Evolutionary conservation across 2,113 vertebrate genomes (phyloP), one percentile per base, ranked within the genome.

Genomic region (Nannospalax galili): DNA sequence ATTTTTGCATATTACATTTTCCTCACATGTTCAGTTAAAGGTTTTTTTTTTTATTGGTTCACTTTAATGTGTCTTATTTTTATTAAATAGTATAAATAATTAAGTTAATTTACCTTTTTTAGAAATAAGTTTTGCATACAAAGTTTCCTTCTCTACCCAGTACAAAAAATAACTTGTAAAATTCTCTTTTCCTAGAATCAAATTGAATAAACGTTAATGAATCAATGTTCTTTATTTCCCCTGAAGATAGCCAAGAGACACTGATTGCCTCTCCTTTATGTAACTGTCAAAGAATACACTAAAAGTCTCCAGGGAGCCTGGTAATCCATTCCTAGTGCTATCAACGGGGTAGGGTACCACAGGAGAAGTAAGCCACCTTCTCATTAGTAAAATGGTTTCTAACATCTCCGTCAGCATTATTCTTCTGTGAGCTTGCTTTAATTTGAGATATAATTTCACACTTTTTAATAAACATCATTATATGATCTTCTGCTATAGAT

Each of bases 51-150:
- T 22, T 42, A 64, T 28, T 5, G 19, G 14, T 67, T 10, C 5
- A 78, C 60, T 35, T 91, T 70, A 80, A 45, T 79, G 17, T 84
- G 48, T 28, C 37, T 84, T 15, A 58, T 77, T 86, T 74, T 78
- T 82, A 84, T 28, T 96, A 42, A 22, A 65, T 19, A 37, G 5
- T 60, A 65, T 77, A 95, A 72, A 22, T 65, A 91, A 89, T 90
- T 70, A 37, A 80, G 72, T 80, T 30, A 58, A 72, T 81, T 77
- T 89, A 24, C 42, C 19, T 5, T 45, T 65, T 17, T 32, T 67
- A 84, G 28, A 84, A 4, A 30, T 22, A 32, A 32, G 9, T 1
- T 24, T 65, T 22, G 45, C 9, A 65, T 45, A 48, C 3, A 32
- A 40, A 89, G 26, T 28, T 92, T 79, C 7, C 48, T 6, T 40